These are phyloP conservation scores for Diprion similis DNA, from an alignment of 1,140 invertebrate genomes.

Conservation along the genomic window DNA sequence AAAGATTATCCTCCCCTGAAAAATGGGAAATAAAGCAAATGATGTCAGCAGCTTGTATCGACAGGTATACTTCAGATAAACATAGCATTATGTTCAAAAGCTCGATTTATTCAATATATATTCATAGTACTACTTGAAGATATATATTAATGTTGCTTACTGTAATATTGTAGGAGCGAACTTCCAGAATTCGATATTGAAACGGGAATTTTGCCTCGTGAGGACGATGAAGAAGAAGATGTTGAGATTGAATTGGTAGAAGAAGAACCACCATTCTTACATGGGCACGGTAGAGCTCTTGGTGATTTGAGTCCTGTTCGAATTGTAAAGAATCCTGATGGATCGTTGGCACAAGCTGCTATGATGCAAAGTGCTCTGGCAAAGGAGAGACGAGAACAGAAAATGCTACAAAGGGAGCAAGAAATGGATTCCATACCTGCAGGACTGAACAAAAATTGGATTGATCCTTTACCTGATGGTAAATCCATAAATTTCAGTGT, in stretches of 20 bases:
- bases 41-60: slow-evolving; percentile 62
- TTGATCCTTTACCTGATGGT: slow-evolving; percentile 91
- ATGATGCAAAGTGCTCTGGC: slow-evolving; percentile 99
- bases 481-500: slow-evolving; percentile 23
- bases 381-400: slow-evolving; percentile 94
- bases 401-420: slow-evolving; percentile 90
- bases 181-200: slow-evolving; percentile 92
- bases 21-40: slow-evolving; percentile 86
- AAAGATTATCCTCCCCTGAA: slow-evolving; percentile 95
- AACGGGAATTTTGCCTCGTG: slow-evolving; percentile 85
- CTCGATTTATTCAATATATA: slow-evolving; percentile 8
- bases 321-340: slow-evolving; percentile 99
- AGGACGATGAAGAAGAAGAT: slow-evolving; percentile 94
- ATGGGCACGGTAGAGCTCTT: slow-evolving; percentile 86
- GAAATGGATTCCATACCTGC: slow-evolving; percentile 88
- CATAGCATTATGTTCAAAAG: neutral
- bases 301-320: slow-evolving; percentile 94
- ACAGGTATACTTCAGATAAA: slow-evolving; percentile 53
- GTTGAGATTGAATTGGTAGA: slow-evolving; percentile 99
- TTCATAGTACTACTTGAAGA: slow-evolving; percentile 9
- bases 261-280: slow-evolving; percentile 96
- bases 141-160: slow-evolving; percentile 29
- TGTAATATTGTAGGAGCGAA: slow-evolving; percentile 82
- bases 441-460: slow-evolving; percentile 91
- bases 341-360: slow-evolving; percentile 95